Evolutionary conservation across 2,797 vertebrate species (phyloP).

Genomic region (Brachymystax lenok): DNA sequence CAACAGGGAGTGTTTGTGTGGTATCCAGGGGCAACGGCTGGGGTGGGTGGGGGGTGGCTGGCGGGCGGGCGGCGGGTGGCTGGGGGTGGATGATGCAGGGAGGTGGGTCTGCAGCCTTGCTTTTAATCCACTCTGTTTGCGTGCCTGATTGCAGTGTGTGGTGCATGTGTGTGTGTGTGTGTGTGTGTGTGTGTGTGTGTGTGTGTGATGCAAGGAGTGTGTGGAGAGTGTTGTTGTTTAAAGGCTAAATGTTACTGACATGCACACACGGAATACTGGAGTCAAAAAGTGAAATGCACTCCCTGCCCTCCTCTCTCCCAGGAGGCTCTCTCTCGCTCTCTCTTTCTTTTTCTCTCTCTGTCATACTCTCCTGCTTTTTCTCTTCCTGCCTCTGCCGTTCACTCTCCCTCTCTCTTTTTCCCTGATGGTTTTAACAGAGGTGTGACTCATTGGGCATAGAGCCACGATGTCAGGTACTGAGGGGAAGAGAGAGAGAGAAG

Average conservation of each 20-base stretch:
- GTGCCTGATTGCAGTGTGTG: conserved; percentile 65
- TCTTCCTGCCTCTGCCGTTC: conserved; percentile 59
- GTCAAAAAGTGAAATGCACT: conserved; percentile 78
- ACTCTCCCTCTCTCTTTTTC: conserved; percentile 48
- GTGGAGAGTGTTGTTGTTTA: conserved; percentile 73
- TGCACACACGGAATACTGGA: conserved; percentile 76
- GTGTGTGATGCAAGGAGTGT: conserved; percentile 34
- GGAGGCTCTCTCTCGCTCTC: conserved; percentile 9
- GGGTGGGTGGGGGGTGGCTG: conserved; percentile 70
- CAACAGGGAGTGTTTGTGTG: conserved; percentile 82
- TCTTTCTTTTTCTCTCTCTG: conserved; percentile 62
- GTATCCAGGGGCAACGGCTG: conserved; percentile 72
- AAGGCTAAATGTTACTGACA: conserved; percentile 77
- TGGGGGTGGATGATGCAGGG: no score
- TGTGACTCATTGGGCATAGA: conserved; percentile 79
- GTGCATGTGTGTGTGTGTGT: conserved; percentile 40
- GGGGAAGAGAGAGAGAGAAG: conserved; percentile 51
- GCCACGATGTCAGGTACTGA: conserved; percentile 78
- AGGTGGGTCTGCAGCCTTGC: conserved; percentile 68
- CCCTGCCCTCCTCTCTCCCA: conserved; percentile 68
- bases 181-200: conserved; percentile 27
- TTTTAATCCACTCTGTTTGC: conserved; percentile 69
- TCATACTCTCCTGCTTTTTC: conserved; percentile 36
- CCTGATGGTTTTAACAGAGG: conserved; percentile 83
- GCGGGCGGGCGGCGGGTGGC: conserved; percentile 65